These are phyloP conservation scores for Balanococcus diminutus DNA, from an alignment of 2,888 invertebrate genomes.

Conservation along the genomic window DNA sequence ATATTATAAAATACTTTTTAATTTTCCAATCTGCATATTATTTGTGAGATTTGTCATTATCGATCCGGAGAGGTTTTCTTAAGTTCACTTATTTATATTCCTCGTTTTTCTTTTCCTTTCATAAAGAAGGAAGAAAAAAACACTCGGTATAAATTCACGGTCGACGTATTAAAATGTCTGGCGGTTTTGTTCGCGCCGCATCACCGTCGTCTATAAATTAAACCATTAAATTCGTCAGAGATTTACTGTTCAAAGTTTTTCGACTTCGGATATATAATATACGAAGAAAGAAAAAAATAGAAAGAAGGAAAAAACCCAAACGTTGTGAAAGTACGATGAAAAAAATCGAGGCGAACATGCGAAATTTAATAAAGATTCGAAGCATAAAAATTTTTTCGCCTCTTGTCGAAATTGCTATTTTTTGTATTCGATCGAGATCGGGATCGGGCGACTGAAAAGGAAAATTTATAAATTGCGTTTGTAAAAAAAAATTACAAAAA, in stretches of 20 bases:
- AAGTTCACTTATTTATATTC: too few species aligned
- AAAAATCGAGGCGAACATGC: background rate
- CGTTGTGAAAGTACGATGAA: too few species aligned
- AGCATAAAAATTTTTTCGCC: conserved; percentile 11
- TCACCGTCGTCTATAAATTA: background rate
- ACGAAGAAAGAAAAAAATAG: background rate
- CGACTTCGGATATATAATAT: background rate
- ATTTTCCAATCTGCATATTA: too few species aligned
- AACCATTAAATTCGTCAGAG: conserved; percentile 14
- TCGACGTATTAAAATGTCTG: background rate
- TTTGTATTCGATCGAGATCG: conserved; percentile 15
- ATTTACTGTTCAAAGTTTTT: conserved; percentile 14
- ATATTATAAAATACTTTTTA: too few species aligned
- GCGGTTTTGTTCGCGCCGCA: background rate
- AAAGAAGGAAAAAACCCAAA: background rate
- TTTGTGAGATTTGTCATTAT: too few species aligned
- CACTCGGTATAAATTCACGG: background rate
- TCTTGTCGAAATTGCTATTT: background rate
- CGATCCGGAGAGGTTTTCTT: too few species aligned
- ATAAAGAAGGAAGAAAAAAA: too few species aligned
- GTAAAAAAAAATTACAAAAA: conserved; percentile 25
- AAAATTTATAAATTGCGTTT: background rate
- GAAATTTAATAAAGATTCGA: conserved; percentile 20
- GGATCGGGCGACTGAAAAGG: background rate
- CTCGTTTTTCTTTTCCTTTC: too few species aligned